Percentiles rank a stretch among this genome's conserved stretches.
Conservation (phyloP, 2,113 vertebrate species). For the Sphaerodactylus townsendi region DNA sequence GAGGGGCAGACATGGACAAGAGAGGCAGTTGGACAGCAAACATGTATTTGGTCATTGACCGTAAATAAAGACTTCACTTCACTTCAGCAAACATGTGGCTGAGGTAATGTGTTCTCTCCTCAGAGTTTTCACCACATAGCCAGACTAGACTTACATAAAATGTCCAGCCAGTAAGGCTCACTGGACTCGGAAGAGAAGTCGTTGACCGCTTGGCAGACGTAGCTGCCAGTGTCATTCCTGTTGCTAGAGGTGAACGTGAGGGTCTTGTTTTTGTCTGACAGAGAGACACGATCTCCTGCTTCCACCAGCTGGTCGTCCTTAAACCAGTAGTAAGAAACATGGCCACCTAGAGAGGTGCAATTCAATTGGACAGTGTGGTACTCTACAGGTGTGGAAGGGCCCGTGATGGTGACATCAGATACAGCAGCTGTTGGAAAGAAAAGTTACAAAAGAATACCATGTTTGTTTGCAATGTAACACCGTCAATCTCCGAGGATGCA, state of each 20-base stretch:
- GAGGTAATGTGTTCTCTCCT: background rate
- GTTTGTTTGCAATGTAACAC: background rate
- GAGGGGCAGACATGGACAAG: no score
- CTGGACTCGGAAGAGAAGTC: background rate
- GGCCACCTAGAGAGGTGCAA: background rate
- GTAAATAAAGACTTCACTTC: no score
- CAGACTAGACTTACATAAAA: constrained; percentile 15
- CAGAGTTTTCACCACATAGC: no score
- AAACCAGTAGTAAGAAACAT: constrained; percentile 5
- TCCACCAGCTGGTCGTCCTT: background rate
- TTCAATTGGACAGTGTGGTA: accelerated
- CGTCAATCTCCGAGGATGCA: background rate
- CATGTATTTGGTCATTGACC: no score
- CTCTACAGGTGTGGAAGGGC: background rate
- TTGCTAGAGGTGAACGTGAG: background rate
- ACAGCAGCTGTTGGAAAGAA: background rate
- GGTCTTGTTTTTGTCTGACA: background rate
- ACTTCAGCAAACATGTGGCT: background rate
- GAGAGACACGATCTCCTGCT: background rate
- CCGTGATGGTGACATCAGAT: background rate
- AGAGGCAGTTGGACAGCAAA: background rate
- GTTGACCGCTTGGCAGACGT: constrained; percentile 1
- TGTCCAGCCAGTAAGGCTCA: background rate
- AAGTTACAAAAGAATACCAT: background rate
- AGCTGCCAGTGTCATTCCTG: background rate